These are phyloP conservation scores for Trinorchestia longiramus DNA, from an alignment of 1,140 invertebrate genomes.

Conservation along the genomic window DNA sequence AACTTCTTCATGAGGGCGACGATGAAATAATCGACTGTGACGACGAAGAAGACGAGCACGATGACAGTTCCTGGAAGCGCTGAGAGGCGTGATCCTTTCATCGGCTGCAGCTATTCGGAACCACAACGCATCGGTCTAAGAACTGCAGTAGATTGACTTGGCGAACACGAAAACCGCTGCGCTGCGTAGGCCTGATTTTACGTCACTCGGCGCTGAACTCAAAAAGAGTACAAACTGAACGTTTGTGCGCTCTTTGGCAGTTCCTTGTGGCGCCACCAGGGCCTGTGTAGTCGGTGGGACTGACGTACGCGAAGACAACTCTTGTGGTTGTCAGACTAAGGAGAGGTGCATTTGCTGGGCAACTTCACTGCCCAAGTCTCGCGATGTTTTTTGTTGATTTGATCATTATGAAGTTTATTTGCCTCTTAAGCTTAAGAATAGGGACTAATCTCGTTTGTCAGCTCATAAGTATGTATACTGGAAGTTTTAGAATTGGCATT, in stretches of 20 bases:
- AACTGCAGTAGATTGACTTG: too few relatives aligned
- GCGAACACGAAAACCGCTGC: too few relatives aligned
- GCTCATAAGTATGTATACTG: not conserved
- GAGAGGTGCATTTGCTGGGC: not conserved
- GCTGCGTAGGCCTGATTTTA: too few relatives aligned
- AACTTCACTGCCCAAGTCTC: not conserved
- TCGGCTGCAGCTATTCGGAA: too few relatives aligned
- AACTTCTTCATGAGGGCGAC: conserved; percentile 54
- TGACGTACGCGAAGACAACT: not conserved
- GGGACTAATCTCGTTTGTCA: not conserved
- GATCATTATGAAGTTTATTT: conserved; percentile 36
- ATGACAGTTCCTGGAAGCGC: conserved; percentile 58
- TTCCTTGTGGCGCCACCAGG: not conserved
- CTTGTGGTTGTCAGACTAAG: not conserved
- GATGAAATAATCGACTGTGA: conserved; percentile 58
- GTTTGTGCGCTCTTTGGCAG: not conserved
- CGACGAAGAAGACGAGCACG: conserved; percentile 59
- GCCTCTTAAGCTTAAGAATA: not conserved
- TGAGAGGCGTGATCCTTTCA: not conserved
- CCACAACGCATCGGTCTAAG: too few relatives aligned
- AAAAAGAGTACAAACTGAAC: not conserved
- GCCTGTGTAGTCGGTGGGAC: not conserved
- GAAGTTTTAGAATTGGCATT: not conserved
- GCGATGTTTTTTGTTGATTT: not conserved
- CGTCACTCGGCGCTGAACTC: not conserved